Conservation (phyloP, 1,140 invertebrate genomes). For the Diachasma alloeum region DNA sequence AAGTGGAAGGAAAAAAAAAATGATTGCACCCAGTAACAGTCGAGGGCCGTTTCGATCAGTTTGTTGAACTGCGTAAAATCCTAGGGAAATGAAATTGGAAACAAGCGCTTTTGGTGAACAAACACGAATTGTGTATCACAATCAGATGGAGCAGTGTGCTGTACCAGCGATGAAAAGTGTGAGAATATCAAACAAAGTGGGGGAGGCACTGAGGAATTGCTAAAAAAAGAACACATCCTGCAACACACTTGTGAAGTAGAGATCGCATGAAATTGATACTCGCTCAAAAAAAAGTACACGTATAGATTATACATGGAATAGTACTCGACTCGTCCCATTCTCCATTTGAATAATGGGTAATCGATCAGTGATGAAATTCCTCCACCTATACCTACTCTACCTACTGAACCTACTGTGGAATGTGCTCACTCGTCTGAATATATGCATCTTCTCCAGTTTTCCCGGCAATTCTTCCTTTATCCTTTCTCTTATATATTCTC, state of each 20-base stretch:
- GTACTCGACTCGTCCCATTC: background rate
- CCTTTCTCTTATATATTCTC: background rate
- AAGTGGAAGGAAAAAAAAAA: background rate
- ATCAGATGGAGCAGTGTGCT: background rate
- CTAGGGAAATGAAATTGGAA: background rate
- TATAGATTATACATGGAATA: background rate
- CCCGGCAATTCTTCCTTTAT: constrained; percentile 6
- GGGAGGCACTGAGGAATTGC: no score
- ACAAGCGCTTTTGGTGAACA: background rate
- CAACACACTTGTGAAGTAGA: background rate
- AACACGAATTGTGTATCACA: background rate
- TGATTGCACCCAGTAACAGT: background rate
- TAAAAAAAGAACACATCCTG: no score
- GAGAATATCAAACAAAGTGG: no score
- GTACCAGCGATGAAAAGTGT: background rate
- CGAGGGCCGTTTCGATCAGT: background rate
- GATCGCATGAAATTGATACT: no score
- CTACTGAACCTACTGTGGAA: background rate
- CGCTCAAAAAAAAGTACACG: no score
- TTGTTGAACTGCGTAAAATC: background rate
- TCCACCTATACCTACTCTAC: background rate
- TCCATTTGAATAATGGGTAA: constrained; percentile 17
- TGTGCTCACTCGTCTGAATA: constrained; percentile 18
- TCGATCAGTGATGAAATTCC: constrained; percentile 20
- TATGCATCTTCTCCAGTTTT: background rate